Evolutionary conservation across 2,888 invertebrate species (phyloP), one percentile per base, ranked within the genome.

Genomic region (Ennomos erosarius): DNA sequence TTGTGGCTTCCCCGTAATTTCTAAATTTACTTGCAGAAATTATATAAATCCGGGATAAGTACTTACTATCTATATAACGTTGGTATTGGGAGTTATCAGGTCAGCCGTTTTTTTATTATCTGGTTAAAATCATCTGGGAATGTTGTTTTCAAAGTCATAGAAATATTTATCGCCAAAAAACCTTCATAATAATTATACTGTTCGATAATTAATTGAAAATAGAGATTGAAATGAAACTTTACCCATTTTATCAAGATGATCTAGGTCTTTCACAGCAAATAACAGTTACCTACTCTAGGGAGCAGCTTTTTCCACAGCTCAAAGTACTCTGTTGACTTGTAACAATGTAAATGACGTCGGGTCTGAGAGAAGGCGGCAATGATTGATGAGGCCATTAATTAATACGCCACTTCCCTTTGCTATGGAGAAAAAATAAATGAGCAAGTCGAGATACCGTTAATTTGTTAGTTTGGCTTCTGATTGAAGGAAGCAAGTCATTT

Each of bases 311-410:
- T 66, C 53, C 13, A 47, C 33, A 45, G 26, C 26, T 26, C 26
- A 26, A 26, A 26, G 50, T 35, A 70, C 75, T 70, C 69, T 68
- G 73, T 78, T 77, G 76, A 77, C 75, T 83, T 77, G 75, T 77
- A 79, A 84, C 85, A 83, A 82, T 86, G 85, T 78, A 80, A 79
- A 76, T 83, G 87, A 85, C 87, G 84, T 78, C 69, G 79, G 76
- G 78, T 79, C 79, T 80, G 76, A 73, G 81, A 79, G 78, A 84
- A 79, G 74, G 82, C 78, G 76, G 82, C 78, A 81, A 85, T 87
- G 87, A 87, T 87, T 87, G 85, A 87, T 87, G 87, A 84, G 79
- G 80, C 77, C 79, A 85, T 81, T 87, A 87, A 86, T 87, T 87
- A 87, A 85, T 87, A 84, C 81, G 79, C 82, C 84, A 86, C 81